A percentile compares a stretch with the other conserved stretches of the same genome.
Evolutionary conservation across 2,888 invertebrate genomes (phyloP).

Genomic region (Orthosia gothica): DNA sequence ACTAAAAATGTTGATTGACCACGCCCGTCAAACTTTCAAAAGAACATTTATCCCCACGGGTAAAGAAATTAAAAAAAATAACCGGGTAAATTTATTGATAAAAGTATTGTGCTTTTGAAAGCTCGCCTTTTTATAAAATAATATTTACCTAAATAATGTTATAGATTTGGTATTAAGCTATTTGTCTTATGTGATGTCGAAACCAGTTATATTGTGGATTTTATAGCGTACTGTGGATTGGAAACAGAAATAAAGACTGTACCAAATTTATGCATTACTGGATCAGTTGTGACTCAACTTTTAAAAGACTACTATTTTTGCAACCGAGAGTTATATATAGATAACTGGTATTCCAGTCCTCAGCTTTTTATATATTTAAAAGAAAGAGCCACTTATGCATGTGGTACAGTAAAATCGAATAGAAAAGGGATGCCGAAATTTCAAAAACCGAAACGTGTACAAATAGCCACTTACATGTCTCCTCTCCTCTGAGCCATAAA

Average conservation of each 20-base stretch:
- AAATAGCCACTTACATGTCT: constrained; percentile 39
- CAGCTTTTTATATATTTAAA: constrained; percentile 59
- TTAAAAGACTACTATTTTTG: constrained; percentile 55
- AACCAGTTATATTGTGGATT: constrained; percentile 6
- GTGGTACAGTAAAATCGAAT: constrained; percentile 62
- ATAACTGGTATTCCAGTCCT: constrained; percentile 66
- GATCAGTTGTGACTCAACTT: too few species aligned
- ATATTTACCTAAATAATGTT: constrained; percentile 3
- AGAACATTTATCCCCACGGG: constrained; percentile 44
- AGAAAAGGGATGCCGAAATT: constrained; percentile 63
- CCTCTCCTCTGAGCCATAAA: constrained; percentile 63
- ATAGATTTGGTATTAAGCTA: constrained; percentile 4
- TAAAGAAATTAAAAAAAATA: too few species aligned
- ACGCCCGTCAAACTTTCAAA: constrained; percentile 54
- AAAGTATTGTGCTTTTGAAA: constrained; percentile 1
- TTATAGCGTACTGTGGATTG: constrained; percentile 2
- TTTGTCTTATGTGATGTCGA: constrained; percentile 9
- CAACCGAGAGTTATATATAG: constrained; percentile 60
- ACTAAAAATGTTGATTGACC: constrained; percentile 43
- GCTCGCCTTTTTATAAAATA: background rate
- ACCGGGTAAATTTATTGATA: too few species aligned
- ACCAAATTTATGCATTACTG: too few species aligned
- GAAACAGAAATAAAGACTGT: constrained; percentile 3
- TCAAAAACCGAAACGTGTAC: constrained; percentile 41
- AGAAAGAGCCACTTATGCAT: constrained; percentile 57